Conservation (phyloP, 1,140 invertebrate genomes). For the Drosophila bifasciata region DNA sequence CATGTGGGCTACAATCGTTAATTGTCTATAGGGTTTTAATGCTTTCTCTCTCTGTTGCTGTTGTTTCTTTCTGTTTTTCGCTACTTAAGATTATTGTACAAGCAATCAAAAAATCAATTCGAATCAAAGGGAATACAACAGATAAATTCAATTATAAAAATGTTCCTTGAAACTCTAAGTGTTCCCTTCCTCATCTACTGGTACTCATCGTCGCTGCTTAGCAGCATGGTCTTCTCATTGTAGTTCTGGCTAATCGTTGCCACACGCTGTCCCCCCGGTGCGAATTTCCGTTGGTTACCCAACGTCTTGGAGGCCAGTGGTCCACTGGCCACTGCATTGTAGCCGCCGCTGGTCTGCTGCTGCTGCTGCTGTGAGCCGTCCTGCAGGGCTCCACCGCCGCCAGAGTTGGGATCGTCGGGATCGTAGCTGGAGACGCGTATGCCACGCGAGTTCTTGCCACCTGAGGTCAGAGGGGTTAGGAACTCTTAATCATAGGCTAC, state of each 20-base stretch:
- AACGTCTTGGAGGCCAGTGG: slow-evolving; percentile 82
- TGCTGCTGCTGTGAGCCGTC: slow-evolving; percentile 21
- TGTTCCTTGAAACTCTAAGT: slow-evolving; percentile 3
- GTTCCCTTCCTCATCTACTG: slow-evolving; percentile 86
- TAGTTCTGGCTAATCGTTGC: slow-evolving; percentile 93
- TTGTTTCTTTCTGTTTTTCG: slow-evolving; percentile 28
- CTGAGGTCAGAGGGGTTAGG: slow-evolving; percentile 74
- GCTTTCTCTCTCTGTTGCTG: not conserved
- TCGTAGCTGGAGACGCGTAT: slow-evolving; percentile 88
- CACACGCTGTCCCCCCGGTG: slow-evolving; percentile 87
- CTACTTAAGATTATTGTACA: slow-evolving; percentile 80
- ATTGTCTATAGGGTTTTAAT: slow-evolving; percentile 44
- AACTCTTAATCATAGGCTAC: slow-evolving; percentile 9
- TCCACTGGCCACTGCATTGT: slow-evolving; percentile 80
- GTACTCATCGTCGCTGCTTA: slow-evolving; percentile 98
- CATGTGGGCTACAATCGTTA: slow-evolving; percentile 14
- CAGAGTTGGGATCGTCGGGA: slow-evolving; percentile 86
- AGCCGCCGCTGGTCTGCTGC: slow-evolving; percentile 50
- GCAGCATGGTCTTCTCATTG: slow-evolving; percentile 97
- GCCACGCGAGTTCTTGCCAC: slow-evolving; percentile 87
- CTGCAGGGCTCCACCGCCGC: slow-evolving; percentile 56
- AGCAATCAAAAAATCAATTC: slow-evolving; percentile 52
- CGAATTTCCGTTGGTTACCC: slow-evolving; percentile 84
- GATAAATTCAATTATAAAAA: slow-evolving; percentile 43
- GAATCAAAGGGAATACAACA: slow-evolving; percentile 34